Conservation (phyloP, 2,113 vertebrate genomes). For the Drymodes brunneopygia region DNA sequence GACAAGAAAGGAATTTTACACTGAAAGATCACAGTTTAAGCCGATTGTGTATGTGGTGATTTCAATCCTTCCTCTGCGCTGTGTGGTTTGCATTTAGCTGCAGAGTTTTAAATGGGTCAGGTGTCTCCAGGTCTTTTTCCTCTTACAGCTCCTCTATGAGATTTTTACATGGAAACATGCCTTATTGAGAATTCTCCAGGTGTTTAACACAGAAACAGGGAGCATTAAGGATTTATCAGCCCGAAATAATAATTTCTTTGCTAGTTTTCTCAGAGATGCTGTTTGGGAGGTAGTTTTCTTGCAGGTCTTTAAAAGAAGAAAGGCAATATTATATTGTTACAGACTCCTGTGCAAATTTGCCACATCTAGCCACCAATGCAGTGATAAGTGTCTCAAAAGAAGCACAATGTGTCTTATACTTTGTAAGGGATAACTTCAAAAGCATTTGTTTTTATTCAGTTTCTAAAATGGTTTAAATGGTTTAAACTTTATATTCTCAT, state of each 20-base stretch:
- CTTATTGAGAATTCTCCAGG: neutral
- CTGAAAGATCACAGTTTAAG: neutral
- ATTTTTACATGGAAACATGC: neutral
- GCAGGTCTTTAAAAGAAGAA: neutral
- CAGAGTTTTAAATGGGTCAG: neutral
- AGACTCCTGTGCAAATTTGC: neutral
- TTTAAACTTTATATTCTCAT: neutral
- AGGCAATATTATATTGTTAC: neutral
- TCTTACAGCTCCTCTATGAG: neutral
- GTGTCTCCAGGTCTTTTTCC: neutral
- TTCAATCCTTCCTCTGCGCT: neutral
- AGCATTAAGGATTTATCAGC: neutral
- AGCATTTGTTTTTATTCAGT: neutral
- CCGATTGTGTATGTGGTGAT: neutral
- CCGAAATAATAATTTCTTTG: neutral
- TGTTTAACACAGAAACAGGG: neutral
- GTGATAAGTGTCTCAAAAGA: neutral
- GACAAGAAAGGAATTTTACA: neutral
- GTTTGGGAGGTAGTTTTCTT: neutral
- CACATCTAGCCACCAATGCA: accelerated
- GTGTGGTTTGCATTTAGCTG: neutral
- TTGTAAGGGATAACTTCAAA: neutral
- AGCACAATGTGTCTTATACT: neutral
- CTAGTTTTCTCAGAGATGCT: neutral
- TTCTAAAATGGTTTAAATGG: neutral